These are phyloP conservation scores for Palythoa caribaeorum DNA, from an alignment of 92 coral and sea anemone genomes.

Conservation along the genomic window DNA sequence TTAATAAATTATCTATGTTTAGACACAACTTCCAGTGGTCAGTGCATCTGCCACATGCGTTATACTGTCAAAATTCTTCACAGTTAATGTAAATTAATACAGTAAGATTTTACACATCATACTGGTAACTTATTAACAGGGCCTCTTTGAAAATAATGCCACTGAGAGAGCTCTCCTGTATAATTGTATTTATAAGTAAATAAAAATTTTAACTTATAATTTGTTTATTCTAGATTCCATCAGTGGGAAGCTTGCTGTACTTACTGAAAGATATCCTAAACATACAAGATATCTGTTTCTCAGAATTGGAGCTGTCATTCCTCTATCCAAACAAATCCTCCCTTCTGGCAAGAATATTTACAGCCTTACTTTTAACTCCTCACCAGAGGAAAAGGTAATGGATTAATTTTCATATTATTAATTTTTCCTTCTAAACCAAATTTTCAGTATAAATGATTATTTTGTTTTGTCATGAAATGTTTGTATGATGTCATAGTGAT, in stretches of 20 bases:
- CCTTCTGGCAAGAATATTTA: slow-evolving; percentile 87
- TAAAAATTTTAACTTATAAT: neutral
- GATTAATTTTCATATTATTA: neutral
- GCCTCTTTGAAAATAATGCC: too few species aligned
- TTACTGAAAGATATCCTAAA: slow-evolving; percentile 78
- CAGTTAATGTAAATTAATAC: too few species aligned
- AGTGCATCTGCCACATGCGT: too few species aligned
- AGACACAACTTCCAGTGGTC: too few species aligned
- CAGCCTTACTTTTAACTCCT: slow-evolving; percentile 91
- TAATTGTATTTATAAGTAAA: too few species aligned
- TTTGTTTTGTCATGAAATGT: too few species aligned
- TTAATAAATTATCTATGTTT: too few species aligned
- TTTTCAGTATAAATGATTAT: neutral
- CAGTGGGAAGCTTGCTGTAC: slow-evolving; percentile 89
- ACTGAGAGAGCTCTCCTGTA: too few species aligned
- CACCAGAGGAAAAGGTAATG: slow-evolving; percentile 94
- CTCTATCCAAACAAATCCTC: slow-evolving; percentile 89
- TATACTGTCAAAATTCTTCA: too few species aligned
- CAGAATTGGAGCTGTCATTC: slow-evolving; percentile 92
- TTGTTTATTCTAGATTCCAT: slow-evolving; percentile 77
- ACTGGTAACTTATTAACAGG: too few species aligned
- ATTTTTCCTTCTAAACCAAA: neutral
- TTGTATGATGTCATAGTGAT: neutral
- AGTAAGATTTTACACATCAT: too few species aligned
- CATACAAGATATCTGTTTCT: slow-evolving; percentile 82